Percentiles rank a stretch among this genome's conserved stretches.
Conservation (phyloP, 1,140 invertebrate genomes). For the Bradysia coprophila region DNA sequence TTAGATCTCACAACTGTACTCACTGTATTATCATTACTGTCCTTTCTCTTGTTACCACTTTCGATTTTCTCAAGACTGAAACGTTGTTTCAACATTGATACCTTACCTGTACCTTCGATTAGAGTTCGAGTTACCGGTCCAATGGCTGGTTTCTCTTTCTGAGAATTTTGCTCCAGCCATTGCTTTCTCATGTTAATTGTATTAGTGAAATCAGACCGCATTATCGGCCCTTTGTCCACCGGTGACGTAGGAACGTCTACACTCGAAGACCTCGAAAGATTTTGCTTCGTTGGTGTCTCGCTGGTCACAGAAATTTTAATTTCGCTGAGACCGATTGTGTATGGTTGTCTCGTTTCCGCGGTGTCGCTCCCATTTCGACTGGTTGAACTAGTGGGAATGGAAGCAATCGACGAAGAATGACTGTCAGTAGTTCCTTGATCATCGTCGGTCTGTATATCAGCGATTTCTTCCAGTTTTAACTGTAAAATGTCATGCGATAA, state of each 20-base stretch:
- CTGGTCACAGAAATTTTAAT: not conserved
- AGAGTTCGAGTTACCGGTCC: constrained; percentile 9
- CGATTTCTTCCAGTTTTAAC: not conserved
- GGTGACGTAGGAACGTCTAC: not conserved
- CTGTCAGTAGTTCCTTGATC: not conserved
- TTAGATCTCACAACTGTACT: not conserved
- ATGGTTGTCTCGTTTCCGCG: not conserved
- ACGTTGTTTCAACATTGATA: constrained; percentile 14
- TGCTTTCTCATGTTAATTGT: constrained; percentile 23
- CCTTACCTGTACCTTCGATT: constrained; percentile 16
- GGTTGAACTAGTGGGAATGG: too few species aligned
- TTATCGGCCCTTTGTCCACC: constrained; percentile 13
- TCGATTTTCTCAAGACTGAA: not conserved
- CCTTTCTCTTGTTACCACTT: not conserved
- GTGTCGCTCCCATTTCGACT: not conserved
- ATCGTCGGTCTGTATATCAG: not conserved
- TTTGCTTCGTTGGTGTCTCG: constrained; percentile 1
- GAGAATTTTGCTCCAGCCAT: constrained; percentile 17
- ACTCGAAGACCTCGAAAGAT: too few species aligned
- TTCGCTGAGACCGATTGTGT: not conserved
- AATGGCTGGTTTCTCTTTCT: constrained; percentile 13
- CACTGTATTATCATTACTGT: not conserved
- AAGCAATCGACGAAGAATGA: too few species aligned
- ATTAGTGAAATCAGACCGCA: constrained; percentile 23
- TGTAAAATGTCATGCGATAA: not conserved